Evolutionary conservation across 2,113 vertebrate genomes (phyloP), one percentile per base, ranked within the genome.

Genomic region (Ciconia maguari): DNA sequence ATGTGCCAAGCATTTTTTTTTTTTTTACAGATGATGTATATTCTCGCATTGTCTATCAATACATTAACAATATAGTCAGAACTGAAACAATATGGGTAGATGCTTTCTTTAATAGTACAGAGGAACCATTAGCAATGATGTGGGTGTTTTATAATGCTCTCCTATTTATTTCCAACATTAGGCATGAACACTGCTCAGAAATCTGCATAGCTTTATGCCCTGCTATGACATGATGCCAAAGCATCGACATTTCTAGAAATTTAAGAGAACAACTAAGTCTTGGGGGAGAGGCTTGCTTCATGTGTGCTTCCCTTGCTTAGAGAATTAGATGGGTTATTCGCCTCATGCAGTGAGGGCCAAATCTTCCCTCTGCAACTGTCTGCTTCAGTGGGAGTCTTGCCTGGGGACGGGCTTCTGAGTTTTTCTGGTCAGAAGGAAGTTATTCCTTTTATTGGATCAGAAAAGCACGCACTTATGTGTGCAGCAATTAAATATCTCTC

Each of bases 401-500:
- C 1, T 89, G 77, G 36, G 86, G 74, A 84, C 80, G 69, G 42
- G 26, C 57, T 93, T 94, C 64, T 46, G 22, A 78, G 20, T 83
- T 92, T 82, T 93, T 80, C 61, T 89, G 68, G 54, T 94, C 60
- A 94, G 66, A 83, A 84, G n/a, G 26, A 93, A 95, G 26, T 57
- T 92, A 91, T 41, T 88, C 30, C 19, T 91, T 80, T 87, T 86
- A 86, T 76, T 78, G 68, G 62, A 94, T 93, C 52, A 88, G 89
- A 92, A 90, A 91, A 95, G 44, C 71, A 91, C 91, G 81, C 64
- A 78, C 21, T 80, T 94, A 77, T 76, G 20, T 30, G 36, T 94
- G 61, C 76, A 86, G 66, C 83, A 91, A 89, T 96, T 92, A 96
- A 95, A 95, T 90, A 90, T 66, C 58, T 48, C 49, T 85, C 89